Conservation (phyloP, 2,888 invertebrate species). For the Tigriopus californicus region DNA sequence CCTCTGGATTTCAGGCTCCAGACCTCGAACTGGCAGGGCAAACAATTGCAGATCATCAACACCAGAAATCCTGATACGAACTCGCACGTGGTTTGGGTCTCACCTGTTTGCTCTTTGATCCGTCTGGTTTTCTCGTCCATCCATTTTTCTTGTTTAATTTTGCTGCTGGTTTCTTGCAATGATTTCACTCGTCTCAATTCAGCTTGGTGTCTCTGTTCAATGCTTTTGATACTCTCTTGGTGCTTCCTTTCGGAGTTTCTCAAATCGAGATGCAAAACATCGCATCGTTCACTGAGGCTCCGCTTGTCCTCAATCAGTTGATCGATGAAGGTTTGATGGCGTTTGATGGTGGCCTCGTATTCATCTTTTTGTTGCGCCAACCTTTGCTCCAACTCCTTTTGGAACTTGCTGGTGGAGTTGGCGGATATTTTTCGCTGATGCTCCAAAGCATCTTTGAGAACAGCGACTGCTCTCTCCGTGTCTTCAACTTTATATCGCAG, state of each 20-base stretch:
- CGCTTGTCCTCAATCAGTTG: conserved; percentile 6
- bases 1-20: conserved; percentile 6
- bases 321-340: conserved; percentile 10
- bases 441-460: neutral
- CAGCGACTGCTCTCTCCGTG: neutral
- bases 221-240: neutral
- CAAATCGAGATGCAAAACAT: neutral
- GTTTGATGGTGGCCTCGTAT: neutral
- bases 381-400: conserved; percentile 8
- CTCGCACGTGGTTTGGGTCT: neutral
- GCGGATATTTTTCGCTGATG: neutral
- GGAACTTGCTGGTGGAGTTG: neutral
- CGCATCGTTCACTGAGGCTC: neutral
- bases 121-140: conserved; percentile 5
- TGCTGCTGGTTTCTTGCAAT: neutral
- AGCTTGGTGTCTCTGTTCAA: neutral
- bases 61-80: too few species aligned
- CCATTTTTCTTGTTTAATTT: conserved; percentile 8
- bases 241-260: neutral
- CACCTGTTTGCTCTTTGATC: conserved; percentile 4
- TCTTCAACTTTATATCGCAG: neutral
- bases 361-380: neutral
- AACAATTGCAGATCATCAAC: too few species aligned
- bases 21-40: neutral
- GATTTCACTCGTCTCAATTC: conserved; percentile 2